Evolutionary conservation across 2,888 invertebrate species (phyloP).

Genomic region (Griposia aprilina): DNA sequence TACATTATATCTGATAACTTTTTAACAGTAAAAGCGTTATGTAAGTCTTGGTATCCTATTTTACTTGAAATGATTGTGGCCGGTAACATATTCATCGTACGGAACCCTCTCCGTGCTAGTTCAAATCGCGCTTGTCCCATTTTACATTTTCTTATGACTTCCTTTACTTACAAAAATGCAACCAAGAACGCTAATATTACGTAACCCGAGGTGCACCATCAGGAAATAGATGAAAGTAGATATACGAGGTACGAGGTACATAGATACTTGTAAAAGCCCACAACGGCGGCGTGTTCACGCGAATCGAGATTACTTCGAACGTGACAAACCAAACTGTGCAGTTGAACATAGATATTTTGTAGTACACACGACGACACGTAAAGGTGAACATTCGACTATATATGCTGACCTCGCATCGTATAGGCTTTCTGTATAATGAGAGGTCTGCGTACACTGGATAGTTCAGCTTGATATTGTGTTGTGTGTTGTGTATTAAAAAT

Average conservation of each 20-base stretch:
- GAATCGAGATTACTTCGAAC: conserved; percentile 52
- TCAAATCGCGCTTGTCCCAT: too few relatives aligned
- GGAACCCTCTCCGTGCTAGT: too few relatives aligned
- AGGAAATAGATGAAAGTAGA: conserved; percentile 41
- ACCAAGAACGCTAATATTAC: background rate
- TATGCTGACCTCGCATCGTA: background rate
- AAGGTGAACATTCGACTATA: background rate
- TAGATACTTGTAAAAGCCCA: conserved; percentile 13
- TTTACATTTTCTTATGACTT: background rate
- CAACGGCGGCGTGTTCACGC: conserved; percentile 23
- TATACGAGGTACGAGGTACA: conserved; percentile 20
- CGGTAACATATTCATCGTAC: too few relatives aligned
- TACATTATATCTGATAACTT: too few relatives aligned
- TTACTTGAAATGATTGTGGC: too few relatives aligned
- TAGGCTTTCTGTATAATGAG: background rate
- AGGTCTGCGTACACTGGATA: background rate
- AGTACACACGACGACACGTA: background rate
- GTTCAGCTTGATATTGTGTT: background rate
- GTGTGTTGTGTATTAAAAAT: too few relatives aligned
- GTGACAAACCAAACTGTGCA: conserved; percentile 55
- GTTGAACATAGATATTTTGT: conserved; percentile 26
- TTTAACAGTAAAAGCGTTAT: too few relatives aligned
- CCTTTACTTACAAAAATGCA: conserved; percentile 1
- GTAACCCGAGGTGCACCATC: conserved; percentile 12
- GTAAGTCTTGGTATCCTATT: too few relatives aligned